Conservation (phyloP, 2,113 vertebrate species). For the Catharus fuscescens region DNA sequence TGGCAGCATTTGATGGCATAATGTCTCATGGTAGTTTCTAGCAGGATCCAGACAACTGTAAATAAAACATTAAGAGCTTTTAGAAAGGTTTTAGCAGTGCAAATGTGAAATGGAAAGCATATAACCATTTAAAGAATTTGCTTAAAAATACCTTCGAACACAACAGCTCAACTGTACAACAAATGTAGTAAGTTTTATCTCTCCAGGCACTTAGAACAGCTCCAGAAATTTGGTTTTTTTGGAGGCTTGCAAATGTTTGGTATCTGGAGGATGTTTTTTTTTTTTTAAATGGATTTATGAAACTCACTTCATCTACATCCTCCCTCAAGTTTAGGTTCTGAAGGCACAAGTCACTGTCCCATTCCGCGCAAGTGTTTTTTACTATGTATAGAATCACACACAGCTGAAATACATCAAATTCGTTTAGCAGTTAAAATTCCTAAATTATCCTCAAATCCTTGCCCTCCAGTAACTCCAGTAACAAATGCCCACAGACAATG, state of each 20-base stretch:
- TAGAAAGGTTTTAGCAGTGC: not conserved
- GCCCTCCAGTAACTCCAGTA: not conserved
- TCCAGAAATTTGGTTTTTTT: not conserved
- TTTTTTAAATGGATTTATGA: not conserved
- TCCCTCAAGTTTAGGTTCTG: not conserved
- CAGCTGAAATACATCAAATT: not conserved
- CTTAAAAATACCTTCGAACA: not conserved
- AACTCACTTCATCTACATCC: not conserved
- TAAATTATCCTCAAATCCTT: not conserved
- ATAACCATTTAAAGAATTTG: not conserved
- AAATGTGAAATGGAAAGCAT: not conserved
- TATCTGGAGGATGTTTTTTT: not conserved
- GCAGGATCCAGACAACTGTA: constrained; percentile 27
- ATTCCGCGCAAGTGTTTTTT: not conserved
- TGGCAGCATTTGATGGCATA: not conserved
- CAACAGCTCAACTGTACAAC: not conserved
- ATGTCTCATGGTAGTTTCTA: not conserved
- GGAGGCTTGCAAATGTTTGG: not conserved
- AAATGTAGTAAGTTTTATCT: not conserved
- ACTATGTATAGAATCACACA: not conserved
- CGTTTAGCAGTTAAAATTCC: not conserved
- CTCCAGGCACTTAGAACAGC: not conserved
- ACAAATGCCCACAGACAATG: accelerated
- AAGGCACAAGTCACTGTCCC: not conserved
- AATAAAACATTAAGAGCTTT: not conserved